Evolutionary conservation across 2,113 vertebrate genomes (phyloP).

Genomic region (Lanius collurio): DNA sequence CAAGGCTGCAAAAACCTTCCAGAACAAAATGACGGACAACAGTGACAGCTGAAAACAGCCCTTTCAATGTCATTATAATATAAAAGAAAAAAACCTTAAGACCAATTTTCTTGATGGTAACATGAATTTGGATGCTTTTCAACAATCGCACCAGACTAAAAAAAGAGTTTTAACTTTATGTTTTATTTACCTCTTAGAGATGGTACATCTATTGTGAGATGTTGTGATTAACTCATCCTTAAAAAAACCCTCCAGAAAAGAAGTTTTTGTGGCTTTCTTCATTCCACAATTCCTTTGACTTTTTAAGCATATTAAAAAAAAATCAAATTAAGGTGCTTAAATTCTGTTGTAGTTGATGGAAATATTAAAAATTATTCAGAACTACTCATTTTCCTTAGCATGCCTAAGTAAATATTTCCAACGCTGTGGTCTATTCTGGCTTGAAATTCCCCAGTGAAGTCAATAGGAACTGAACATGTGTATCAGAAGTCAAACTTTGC

Average conservation of each 20-base stretch:
- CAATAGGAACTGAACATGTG: background rate
- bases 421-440: background rate
- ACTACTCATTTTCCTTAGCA: slow-evolving; percentile 17
- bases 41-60: slow-evolving; percentile 23
- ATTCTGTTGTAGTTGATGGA: slow-evolving; percentile 25
- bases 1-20: slow-evolving; percentile 11
- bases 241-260: background rate
- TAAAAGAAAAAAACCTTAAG: slow-evolving; percentile 44
- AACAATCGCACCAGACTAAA: slow-evolving; percentile 35
- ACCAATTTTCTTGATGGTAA: slow-evolving; percentile 49
- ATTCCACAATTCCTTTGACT: slow-evolving; percentile 49
- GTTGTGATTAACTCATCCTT: slow-evolving; percentile 7
- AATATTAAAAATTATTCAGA: slow-evolving; percentile 51
- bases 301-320: slow-evolving; percentile 9
- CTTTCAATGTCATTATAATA: slow-evolving; percentile 27
- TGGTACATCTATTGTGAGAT: slow-evolving; percentile 30
- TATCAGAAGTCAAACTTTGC: slow-evolving; percentile 22
- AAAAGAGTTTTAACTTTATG: slow-evolving; percentile 37
- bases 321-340: background rate
- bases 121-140: slow-evolving; percentile 50
- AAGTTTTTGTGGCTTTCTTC: slow-evolving; percentile 41
- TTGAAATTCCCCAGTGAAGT: background rate
- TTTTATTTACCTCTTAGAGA: slow-evolving; percentile 44
- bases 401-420: slow-evolving; percentile 35
- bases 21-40: background rate